phyloP scores from a whole-genome alignment of 1,140 invertebrate species.

The Leptestheria dahalacensis region DNA sequence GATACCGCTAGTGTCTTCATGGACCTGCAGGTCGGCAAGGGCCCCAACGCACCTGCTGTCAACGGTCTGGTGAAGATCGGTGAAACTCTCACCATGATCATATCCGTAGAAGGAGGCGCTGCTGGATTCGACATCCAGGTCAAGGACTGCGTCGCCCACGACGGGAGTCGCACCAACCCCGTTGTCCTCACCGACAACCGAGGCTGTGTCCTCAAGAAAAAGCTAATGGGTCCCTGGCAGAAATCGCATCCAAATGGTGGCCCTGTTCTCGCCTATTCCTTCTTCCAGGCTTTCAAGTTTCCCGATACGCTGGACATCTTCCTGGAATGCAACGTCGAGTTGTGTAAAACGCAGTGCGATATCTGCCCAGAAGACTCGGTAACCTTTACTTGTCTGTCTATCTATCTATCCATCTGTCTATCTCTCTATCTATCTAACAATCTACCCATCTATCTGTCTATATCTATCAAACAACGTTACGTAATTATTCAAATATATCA shows the following conservation, averaged over 20 bases:
- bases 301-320: slow-evolving; percentile 72
- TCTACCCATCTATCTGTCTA: too few relatives aligned
- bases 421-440: too few relatives aligned
- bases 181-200: slow-evolving; percentile 54
- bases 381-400: neutral
- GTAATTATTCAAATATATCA: too few relatives aligned
- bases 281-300: slow-evolving; percentile 75
- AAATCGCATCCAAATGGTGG: slow-evolving; percentile 56
- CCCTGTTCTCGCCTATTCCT: slow-evolving; percentile 58
- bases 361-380: slow-evolving; percentile 40
- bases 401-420: too few relatives aligned
- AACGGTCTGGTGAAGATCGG: slow-evolving; percentile 67
- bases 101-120: slow-evolving; percentile 62
- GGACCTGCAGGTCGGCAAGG: slow-evolving; percentile 57
- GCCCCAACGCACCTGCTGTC: slow-evolving; percentile 56
- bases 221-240: slow-evolving; percentile 65
- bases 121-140: slow-evolving; percentile 57
- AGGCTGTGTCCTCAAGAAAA: slow-evolving; percentile 65
- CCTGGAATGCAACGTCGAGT: slow-evolving; percentile 66
- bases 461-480: too few relatives aligned
- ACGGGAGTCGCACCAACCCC: slow-evolving; percentile 42
- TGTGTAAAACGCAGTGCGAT: slow-evolving; percentile 65
- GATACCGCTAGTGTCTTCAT: slow-evolving; percentile 62
- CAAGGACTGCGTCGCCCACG: slow-evolving; percentile 57
- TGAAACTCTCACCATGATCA: slow-evolving; percentile 65